Evolutionary conservation across 1,140 invertebrate species (phyloP).

Genomic region (Lepidurus couesii): DNA sequence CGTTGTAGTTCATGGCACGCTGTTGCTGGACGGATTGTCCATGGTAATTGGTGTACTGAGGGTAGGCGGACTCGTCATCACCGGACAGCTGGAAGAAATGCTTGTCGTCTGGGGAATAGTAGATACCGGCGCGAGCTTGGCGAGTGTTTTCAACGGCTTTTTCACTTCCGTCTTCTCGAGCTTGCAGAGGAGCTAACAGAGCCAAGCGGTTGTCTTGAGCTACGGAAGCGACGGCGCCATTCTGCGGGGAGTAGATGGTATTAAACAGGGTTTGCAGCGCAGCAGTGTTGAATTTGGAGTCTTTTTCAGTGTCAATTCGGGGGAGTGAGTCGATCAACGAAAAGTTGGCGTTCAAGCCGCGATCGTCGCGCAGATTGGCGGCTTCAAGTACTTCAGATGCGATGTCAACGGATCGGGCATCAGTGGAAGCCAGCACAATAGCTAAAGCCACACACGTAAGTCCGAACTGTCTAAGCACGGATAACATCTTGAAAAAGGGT

Average conservation of each 20-base stretch:
- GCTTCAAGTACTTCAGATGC: neutral
- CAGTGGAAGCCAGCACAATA: neutral
- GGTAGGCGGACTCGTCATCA: neutral
- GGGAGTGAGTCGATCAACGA: neutral
- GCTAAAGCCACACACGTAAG: neutral
- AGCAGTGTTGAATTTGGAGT: neutral
- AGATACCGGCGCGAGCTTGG: neutral
- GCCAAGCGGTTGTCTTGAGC: neutral
- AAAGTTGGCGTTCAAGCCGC: constrained; percentile 7
- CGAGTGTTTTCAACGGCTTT: neutral
- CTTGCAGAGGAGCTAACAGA: neutral
- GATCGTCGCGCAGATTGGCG: neutral
- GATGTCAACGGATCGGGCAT: neutral
- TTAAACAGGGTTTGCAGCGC: neutral
- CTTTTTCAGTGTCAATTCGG: neutral
- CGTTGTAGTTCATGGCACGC: neutral
- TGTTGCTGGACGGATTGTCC: neutral
- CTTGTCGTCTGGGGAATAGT: neutral
- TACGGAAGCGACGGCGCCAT: neutral
- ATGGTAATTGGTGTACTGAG: neutral
- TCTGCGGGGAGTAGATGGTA: neutral
- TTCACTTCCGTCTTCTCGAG: neutral
- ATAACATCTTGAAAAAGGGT: neutral
- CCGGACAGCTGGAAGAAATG: neutral
- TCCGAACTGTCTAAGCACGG: neutral